Base-by-base conservation (phyloP, 2,797 vertebrate genomes). In the Triplophysa bombifrons region DNA sequence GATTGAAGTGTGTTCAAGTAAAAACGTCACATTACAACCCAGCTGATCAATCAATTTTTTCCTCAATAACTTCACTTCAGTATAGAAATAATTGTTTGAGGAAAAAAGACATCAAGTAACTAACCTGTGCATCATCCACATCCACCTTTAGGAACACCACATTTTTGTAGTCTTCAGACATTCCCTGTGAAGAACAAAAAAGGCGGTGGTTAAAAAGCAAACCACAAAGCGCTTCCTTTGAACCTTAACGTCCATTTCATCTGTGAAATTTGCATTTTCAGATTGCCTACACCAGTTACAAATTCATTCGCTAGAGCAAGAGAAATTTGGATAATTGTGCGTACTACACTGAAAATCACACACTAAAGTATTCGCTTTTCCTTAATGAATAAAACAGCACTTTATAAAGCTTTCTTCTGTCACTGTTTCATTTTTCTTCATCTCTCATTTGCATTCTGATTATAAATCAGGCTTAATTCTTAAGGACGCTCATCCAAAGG, bases 121-220 rank as follows among this genome's bases (percentile, higher is more conserved):
- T 65, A 92, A 98, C 98, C 71, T 55, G 71, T 76, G 93, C 95
- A 0, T 95, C 95, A 61, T 98, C 98, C 87, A 98, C 95, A 0
- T 99, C 96, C 20, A 99, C 93, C 92, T 97, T 96, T 11, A 97
- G 83, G 90, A 99, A 99, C n/a, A 98, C 30, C 50, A 96, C 95
- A 0, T 94, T 61, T 0, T 17, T 11, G 77, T 93, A 90, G 0
- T 92, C 76, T 0, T 86, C 48, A 34, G 85, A 78, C 78, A 94
- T 20, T 2, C 0, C 0, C 97, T 99, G 83, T 22, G 70, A 11
- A 80, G 16, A 8, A 1, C 1, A 84, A 72, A 10, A 51, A 25
- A 50, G 30, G 38, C 22, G 46, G 56, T 66, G 19, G 9, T 73
- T 65, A 4, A 55, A 19, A 79, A 72, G 69, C 60, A 19, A 46